Conservation (phyloP, 2,113 vertebrate species). For the Chrysemys picta region DNA sequence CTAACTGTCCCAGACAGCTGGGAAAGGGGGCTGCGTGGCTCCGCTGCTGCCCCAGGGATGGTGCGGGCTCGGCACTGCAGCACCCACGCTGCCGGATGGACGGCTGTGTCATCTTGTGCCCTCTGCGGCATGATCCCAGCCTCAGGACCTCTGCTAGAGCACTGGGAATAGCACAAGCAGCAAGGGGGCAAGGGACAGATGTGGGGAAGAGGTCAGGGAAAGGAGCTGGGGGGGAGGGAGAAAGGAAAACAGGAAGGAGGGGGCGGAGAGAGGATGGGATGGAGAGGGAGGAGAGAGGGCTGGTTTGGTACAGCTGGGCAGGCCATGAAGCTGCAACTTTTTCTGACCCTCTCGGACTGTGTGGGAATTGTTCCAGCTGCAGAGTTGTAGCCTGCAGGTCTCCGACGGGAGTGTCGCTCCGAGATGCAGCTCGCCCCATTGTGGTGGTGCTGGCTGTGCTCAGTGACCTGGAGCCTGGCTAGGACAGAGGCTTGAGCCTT, state of each 20-base stretch:
- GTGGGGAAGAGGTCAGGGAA: fast-evolving
- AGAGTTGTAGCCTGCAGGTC: background rate
- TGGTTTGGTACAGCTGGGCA: background rate
- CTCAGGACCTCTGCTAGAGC: fast-evolving
- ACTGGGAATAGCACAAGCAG: background rate
- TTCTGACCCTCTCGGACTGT: background rate
- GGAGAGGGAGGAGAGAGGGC: background rate
- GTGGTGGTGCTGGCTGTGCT: background rate
- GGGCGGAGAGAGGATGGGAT: background rate
- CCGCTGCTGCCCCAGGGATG: background rate
- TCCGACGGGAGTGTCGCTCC: too few species aligned
- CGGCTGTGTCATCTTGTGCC: background rate
- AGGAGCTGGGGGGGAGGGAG: background rate
- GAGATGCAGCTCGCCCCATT: background rate
- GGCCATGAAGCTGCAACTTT: background rate
- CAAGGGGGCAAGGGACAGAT: background rate
- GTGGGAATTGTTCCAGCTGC: background rate
- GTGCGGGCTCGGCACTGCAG: background rate
- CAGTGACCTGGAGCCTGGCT: background rate
- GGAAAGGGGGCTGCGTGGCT: background rate
- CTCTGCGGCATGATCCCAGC: background rate
- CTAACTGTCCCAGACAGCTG: background rate
- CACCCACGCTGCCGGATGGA: background rate
- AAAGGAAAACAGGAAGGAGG: background rate
- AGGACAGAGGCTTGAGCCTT: background rate